These are phyloP conservation scores for Steatornis caripensis DNA, from an alignment of 2,113 vertebrate genomes.

Conservation along the genomic window DNA sequence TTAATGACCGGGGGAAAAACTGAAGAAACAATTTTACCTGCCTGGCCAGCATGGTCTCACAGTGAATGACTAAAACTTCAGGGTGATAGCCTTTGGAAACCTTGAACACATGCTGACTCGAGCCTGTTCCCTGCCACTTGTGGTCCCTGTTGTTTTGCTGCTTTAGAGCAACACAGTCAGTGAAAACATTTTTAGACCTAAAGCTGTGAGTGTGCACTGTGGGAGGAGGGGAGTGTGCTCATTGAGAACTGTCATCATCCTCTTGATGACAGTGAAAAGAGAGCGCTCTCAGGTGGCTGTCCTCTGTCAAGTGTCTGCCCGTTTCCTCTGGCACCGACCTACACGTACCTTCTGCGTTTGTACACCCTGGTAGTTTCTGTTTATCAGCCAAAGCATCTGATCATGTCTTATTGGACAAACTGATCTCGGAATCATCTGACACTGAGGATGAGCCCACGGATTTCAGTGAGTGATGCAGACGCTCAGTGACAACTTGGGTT, in stretches of 20 bases:
- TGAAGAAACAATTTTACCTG: not conserved
- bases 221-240: not conserved
- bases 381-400: not conserved
- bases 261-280: not conserved
- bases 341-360: accelerated
- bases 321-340: not conserved
- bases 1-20: not conserved
- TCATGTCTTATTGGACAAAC: not conserved
- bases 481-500: not conserved
- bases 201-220: not conserved
- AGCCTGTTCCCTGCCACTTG: not conserved
- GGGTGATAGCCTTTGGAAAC: not conserved
- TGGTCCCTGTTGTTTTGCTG: not conserved
- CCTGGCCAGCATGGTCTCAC: not conserved
- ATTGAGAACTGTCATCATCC: not conserved
- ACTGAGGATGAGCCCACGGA: not conserved
- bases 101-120: not conserved
- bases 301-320: not conserved
- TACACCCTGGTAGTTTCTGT: accelerated
- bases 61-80: not conserved
- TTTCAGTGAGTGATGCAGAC: not conserved
- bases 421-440: not conserved
- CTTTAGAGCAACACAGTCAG: not conserved
- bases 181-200: not conserved
- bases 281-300: not conserved